These are phyloP conservation scores for Mormyrus iriodes DNA, from an alignment of 2,113 vertebrate species.

Conservation along the genomic window DNA sequence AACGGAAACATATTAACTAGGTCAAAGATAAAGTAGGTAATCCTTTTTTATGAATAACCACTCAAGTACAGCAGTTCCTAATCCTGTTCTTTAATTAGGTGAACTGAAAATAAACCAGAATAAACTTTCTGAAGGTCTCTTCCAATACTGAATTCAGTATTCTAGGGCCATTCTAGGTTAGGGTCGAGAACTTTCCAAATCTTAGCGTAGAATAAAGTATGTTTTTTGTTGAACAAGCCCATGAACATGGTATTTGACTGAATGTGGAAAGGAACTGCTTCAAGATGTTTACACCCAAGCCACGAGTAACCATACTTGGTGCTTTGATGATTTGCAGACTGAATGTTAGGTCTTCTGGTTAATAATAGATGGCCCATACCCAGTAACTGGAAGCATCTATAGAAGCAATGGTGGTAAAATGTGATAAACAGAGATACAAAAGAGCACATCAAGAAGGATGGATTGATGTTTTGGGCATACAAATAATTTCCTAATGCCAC, in stretches of 20 bases:
- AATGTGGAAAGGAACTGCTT: not conserved
- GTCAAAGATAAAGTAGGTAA: constrained; percentile 4
- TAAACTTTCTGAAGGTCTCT: not conserved
- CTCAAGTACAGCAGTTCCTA: not conserved
- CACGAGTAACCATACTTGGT: not conserved
- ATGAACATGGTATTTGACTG: not conserved
- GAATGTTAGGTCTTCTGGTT: not conserved
- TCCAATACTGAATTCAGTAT: not conserved
- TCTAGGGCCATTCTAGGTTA: not conserved
- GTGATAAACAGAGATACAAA: not conserved
- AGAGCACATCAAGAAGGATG: not conserved
- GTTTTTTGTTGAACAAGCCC: not conserved
- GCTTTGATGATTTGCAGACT: not conserved
- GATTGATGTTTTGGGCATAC: not conserved
- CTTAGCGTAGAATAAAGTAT: not conserved
- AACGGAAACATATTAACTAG: not conserved
- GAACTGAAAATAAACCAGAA: not conserved
- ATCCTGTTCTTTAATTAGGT: not conserved
- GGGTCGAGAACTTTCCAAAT: not conserved
- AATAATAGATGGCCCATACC: not conserved
- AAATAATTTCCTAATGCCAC: not conserved
- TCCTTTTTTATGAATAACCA: not conserved
- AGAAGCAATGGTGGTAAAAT: not conserved
- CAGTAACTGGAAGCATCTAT: not conserved
- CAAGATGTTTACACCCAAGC: not conserved